These are phyloP conservation scores for Polydesmus complanatus DNA, from an alignment of 2,888 invertebrate species.

Conservation along the genomic window DNA sequence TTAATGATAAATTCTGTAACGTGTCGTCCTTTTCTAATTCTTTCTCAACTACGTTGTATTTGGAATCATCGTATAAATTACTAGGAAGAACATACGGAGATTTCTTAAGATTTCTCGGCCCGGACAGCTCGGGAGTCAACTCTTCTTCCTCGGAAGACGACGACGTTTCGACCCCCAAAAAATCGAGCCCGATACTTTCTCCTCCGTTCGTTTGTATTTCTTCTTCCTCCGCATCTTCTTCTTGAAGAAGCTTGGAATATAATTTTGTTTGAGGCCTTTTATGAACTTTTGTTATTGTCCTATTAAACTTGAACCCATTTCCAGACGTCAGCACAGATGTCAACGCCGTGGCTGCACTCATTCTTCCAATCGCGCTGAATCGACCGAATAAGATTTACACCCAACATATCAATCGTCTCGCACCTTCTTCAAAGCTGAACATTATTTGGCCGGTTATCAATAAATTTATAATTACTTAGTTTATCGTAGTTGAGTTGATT, in stretches of 20 bases:
- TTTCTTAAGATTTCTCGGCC: neutral
- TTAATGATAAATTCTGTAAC: neutral
- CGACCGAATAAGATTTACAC: too few relatives aligned
- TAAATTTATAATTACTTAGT: too few relatives aligned
- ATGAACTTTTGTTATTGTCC: neutral
- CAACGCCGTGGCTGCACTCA: too few relatives aligned
- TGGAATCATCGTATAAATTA: neutral
- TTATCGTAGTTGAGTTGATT: too few relatives aligned
- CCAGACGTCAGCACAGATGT: neutral
- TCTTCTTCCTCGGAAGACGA: neutral
- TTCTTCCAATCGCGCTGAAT: too few relatives aligned
- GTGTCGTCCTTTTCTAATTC: neutral
- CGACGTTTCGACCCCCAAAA: neutral
- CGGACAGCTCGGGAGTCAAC: neutral
- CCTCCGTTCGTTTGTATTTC: neutral
- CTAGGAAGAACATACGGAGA: neutral
- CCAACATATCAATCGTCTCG: too few relatives aligned
- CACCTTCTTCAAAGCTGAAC: too few relatives aligned
- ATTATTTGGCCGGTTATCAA: too few relatives aligned
- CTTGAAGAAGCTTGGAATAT: neutral
- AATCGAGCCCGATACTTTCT: neutral
- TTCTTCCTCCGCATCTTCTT: neutral
- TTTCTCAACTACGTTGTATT: neutral
- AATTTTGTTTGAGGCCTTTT: neutral
- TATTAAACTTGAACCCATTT: neutral